Base-by-base conservation (phyloP, 2,113 vertebrate species). In the Barbus barbus region DNA sequence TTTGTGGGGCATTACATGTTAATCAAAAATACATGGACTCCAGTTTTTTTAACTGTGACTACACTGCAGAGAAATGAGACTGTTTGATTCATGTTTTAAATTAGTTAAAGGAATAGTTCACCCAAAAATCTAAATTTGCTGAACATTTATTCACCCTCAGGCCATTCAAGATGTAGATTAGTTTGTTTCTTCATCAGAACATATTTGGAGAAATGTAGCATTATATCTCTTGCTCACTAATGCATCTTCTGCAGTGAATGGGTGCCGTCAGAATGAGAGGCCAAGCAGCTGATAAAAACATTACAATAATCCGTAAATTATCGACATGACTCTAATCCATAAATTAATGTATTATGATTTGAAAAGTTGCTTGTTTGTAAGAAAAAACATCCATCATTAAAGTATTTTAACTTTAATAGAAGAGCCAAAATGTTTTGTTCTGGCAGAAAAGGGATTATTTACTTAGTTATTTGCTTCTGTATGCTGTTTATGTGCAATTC, bases 1-100 rank as follows among this genome's bases (percentile, higher is more conserved):
- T 83, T 77, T 83, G 36, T 77, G n/a, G 13, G 46, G 16, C 18
- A 33, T 46, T 48, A 53, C 31, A 46, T 46, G 20, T 51, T 51
- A 48, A 63, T 61, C 53, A 44, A n/a, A 78, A 41, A 78, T 61
- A 51, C 22, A 53, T 24, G 41, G 72, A 76, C 20, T 65, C 2
- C 3, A 20, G 71, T 41, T 28, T 75, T 75, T 5, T 69, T 69
- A 69, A 69, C 33, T 75, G 38, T 31, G 9, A n/a, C 14, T 38
- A 11, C 7, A 38, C 13, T 16, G 28, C 38, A 16, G 60, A 76
- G 72, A 20, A 67, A 67, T 26, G 8, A 60, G 76, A 13, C 76
- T 77, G 5, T 14, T 77, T 38, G 31, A 58, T 58, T 78, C 33
- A 16, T 44, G n/a, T 41, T 24, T 44, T 20, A 41, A 24, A 78